Conservation (phyloP, 2,113 vertebrate genomes). For the Serilophus lunatus region DNA sequence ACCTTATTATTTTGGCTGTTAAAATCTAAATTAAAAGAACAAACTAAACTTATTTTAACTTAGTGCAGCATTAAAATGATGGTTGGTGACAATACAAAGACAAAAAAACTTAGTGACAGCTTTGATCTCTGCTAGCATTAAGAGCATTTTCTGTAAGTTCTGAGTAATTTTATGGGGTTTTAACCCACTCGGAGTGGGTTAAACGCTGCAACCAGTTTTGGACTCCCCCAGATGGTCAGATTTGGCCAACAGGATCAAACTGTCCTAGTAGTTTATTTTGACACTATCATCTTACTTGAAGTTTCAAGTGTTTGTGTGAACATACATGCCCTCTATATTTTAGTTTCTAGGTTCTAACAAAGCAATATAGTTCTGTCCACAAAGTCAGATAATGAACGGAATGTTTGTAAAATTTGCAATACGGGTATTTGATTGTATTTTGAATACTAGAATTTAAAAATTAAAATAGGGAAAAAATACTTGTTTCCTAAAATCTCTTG, state of each 20-base stretch:
- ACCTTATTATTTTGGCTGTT: background rate
- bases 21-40: background rate
- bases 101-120: background rate
- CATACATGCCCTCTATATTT: slow-evolving; percentile 17
- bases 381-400: slow-evolving; percentile 48
- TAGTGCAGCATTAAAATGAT: background rate
- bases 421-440: slow-evolving; percentile 72
- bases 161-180: background rate
- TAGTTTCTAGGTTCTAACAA: slow-evolving; percentile 50
- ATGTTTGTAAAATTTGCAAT: slow-evolving; percentile 64
- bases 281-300: slow-evolving; percentile 48
- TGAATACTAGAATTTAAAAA: slow-evolving; percentile 6
- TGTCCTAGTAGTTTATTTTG: background rate
- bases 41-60: background rate
- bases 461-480: background rate
- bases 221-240: background rate
- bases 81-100: background rate
- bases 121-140: background rate
- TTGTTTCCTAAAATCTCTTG: background rate
- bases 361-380: slow-evolving; percentile 70
- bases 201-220: background rate
- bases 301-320: background rate
- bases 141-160: background rate
- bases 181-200: background rate
- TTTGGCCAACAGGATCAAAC: slow-evolving; percentile 5